Conservation (phyloP, 1,140 invertebrate genomes). For the Tachypleus tridentatus region DNA sequence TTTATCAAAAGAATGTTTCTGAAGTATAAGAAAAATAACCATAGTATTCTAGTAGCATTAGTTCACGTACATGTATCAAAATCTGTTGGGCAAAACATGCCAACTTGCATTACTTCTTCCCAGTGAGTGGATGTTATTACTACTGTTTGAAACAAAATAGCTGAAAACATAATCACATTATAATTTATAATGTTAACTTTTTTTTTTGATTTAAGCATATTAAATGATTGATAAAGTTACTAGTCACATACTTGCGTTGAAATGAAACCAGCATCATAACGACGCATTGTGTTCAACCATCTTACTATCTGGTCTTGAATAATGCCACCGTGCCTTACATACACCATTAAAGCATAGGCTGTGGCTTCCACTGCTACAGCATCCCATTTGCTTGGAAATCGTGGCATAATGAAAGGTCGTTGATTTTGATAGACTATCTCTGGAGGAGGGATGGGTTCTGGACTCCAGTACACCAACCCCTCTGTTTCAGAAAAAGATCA, state of each 20-base stretch:
- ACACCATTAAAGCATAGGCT: conserved; percentile 45
- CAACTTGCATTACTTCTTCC: too few relatives aligned
- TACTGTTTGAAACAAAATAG: too few relatives aligned
- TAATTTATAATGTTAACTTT: not conserved
- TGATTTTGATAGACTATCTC: conserved; percentile 39
- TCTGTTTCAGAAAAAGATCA: conserved; percentile 24
- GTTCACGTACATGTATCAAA: too few relatives aligned
- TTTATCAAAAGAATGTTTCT: too few relatives aligned
- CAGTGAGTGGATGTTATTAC: too few relatives aligned
- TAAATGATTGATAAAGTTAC: not conserved
- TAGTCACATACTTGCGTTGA: conserved; percentile 39
- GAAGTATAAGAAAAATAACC: too few relatives aligned
- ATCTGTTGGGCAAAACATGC: too few relatives aligned
- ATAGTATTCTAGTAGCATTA: too few relatives aligned
- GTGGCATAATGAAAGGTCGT: conserved; percentile 37
- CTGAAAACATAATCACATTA: too few relatives aligned
- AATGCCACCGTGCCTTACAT: conserved; percentile 37
- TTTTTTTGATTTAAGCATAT: not conserved
- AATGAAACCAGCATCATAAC: conserved; percentile 43
- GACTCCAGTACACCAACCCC: conserved; percentile 40
- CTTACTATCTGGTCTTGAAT: conserved; percentile 37
- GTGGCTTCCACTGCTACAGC: conserved; percentile 43
- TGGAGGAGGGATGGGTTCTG: conserved; percentile 27
- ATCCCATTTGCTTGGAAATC: conserved; percentile 33
- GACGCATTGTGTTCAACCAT: conserved; percentile 47